phyloP scores from a whole-genome alignment of 2,113 vertebrate species.

The Cyanistes caeruleus region DNA sequence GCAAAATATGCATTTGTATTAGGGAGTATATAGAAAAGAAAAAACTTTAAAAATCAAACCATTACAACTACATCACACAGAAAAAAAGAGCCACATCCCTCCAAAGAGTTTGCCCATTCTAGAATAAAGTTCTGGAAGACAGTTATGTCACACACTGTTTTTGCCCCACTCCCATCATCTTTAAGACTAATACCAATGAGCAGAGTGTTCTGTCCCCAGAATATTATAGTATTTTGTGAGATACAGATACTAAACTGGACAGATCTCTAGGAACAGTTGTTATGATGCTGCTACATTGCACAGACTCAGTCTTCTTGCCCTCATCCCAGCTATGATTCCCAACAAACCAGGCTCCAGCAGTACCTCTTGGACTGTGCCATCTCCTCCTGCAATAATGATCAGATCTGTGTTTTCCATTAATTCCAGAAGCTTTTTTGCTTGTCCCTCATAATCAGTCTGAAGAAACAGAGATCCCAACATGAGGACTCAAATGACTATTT shows the following conservation, averaged over 20 bases:
- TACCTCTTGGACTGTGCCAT: conserved; percentile 95
- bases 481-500: not conserved
- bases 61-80: not conserved
- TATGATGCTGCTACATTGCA: not conserved
- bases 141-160: not conserved
- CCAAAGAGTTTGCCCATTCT: not conserved
- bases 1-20: not conserved
- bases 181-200: not conserved
- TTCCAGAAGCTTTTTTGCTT: conserved; percentile 95
- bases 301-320: not conserved
- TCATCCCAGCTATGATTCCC: not conserved
- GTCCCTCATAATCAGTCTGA: conserved; percentile 97
- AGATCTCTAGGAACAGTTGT: not conserved
- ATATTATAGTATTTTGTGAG: not conserved
- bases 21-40: not conserved
- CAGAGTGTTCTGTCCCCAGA: not conserved
- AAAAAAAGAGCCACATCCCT: not conserved
- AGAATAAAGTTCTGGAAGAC: not conserved
- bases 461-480: conserved; percentile 10
- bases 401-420: conserved; percentile 91
- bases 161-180: not conserved
- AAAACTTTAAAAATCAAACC: not conserved
- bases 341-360: not conserved
- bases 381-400: conserved; percentile 94
- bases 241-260: not conserved